Base-by-base conservation (phyloP, 2,888 invertebrate genomes). In the Eristalis tenax region DNA sequence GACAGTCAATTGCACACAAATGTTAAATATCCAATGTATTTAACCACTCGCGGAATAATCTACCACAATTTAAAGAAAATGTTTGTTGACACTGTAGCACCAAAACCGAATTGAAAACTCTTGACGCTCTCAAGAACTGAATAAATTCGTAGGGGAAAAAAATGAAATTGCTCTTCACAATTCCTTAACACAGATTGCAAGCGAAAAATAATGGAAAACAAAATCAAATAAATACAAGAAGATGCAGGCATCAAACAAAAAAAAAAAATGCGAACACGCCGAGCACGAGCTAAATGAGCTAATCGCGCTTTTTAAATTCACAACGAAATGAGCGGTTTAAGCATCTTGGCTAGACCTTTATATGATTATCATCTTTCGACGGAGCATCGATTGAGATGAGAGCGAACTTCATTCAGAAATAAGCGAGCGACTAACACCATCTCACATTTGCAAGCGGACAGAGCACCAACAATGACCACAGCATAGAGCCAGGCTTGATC, bases 331-430 rank as follows among this genome's bases (percentile, higher is more conserved):
- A 87, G 79, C 57, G 73, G 76, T 69, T 83, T 87, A 76, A 73
- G 80, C 76, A 63, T 79, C 66, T 75, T 76, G 79, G 83, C 83
- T 83, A 83, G 79, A 76, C 87, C 87, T 87, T 87, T 87, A 87
- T 87, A 87, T 71, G 83, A 83, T 87, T 83, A 76, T 79, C 78
- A 83, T 83, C 83, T 87, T 87, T 83, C 32, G 38, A 43, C 59
- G 40, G 65, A 70, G 71, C 83, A 87, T 79, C 87, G 86, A 86
- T 86, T 65, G 83, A 87, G 87, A 87, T 83, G 83, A 87, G 87
- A 79, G 83, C 79, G 76, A 83, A 75, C 65, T 83, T 83, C 79
- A 83, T 83, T 83, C 68, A 79, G 40, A 87, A 38, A 77, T 38
- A 35, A 43, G 43, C 68, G 63, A 65, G 43, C 40, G 18, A 65